These are phyloP conservation scores for Rhinoptilus africanus DNA, from an alignment of 2,113 vertebrate genomes.

Conservation along the genomic window DNA sequence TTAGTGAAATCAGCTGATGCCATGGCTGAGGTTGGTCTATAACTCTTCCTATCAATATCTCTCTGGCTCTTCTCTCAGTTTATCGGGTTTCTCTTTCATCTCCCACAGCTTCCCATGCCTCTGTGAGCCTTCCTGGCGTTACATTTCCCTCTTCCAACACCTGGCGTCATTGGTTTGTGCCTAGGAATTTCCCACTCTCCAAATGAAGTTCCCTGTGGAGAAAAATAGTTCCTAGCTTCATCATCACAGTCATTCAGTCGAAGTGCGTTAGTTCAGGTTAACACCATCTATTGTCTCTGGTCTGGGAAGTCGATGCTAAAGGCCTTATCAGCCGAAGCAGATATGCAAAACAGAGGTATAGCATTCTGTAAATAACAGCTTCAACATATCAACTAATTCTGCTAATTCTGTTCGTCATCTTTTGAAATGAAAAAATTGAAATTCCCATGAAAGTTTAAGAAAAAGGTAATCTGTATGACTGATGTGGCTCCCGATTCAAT, in stretches of 20 bases:
- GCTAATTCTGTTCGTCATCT: background rate
- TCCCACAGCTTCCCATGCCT: background rate
- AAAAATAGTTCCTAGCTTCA: background rate
- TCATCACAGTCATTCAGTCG: background rate
- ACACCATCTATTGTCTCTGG: background rate
- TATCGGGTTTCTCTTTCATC: background rate
- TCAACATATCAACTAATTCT: background rate
- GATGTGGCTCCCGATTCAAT: background rate
- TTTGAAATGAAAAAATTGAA: background rate
- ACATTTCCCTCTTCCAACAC: background rate
- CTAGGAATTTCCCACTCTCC: background rate
- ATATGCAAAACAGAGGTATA: background rate
- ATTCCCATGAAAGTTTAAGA: background rate
- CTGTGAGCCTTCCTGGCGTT: background rate
- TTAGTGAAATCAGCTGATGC: background rate
- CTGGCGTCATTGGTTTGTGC: background rate
- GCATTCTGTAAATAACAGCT: background rate
- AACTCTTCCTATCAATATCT: background rate
- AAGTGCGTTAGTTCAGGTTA: background rate
- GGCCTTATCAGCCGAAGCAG: background rate
- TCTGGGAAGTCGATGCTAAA: background rate
- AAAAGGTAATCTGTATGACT: background rate
- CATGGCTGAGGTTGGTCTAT: background rate
- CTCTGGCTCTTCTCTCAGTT: background rate
- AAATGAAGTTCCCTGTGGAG: slow-evolving; percentile 19